Conservation (phyloP, 2,797 vertebrate genomes). For the Phoeniculus purpureus region DNA sequence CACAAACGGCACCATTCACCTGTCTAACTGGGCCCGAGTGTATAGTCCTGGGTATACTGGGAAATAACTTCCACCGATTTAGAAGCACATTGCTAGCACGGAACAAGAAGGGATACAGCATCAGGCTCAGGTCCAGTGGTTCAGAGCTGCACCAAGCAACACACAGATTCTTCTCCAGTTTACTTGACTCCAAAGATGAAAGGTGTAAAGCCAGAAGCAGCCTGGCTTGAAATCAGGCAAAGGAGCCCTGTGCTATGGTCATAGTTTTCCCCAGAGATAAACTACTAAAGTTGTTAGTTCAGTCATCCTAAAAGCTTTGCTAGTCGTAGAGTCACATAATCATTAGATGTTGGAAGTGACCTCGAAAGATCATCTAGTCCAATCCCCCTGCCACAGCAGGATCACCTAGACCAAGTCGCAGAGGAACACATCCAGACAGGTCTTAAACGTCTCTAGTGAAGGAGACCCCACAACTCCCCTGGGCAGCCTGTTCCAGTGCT, state of each 20-base stretch:
- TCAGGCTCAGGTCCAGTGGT: slow-evolving; percentile 41
- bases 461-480: too few species aligned
- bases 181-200: background rate
- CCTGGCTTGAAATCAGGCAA: background rate
- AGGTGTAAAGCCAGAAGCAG: background rate
- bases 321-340: too few species aligned
- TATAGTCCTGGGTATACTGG: slow-evolving; percentile 16
- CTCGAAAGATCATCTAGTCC: too few species aligned
- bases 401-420: too few species aligned
- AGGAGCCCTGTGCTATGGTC: rapidly evolving
- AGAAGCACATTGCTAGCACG: slow-evolving; percentile 39
- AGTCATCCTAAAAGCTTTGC: background rate
- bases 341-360: too few species aligned
- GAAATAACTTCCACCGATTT: slow-evolving; percentile 72
- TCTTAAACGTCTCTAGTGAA: too few species aligned
- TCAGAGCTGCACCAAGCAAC: background rate
- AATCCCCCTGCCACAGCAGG: too few species aligned
- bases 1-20: slow-evolving; percentile 7
- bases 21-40: slow-evolving; percentile 31
- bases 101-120: slow-evolving; percentile 62
- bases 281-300: background rate
- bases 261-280: background rate
- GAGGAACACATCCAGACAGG: too few species aligned
- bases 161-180: background rate
- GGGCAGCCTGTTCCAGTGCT: too few species aligned